A percentile compares a stretch with the other conserved stretches of the same genome.
These are phyloP conservation scores for Euspilapteryx auroguttella DNA, from an alignment of 2,888 invertebrate genomes.

Conservation along the genomic window DNA sequence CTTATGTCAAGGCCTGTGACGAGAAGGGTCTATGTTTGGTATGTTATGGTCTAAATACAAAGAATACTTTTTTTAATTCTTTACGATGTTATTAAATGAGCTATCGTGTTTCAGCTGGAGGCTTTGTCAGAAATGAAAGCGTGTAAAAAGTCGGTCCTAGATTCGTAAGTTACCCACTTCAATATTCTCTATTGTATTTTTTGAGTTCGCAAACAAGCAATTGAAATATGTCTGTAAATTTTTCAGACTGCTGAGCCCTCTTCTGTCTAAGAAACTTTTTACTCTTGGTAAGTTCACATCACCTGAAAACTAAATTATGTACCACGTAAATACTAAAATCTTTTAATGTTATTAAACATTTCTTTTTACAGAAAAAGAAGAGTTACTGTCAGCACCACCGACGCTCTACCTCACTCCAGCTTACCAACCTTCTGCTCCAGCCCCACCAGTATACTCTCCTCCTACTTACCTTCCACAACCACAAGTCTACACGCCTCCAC, in stretches of 20 bases:
- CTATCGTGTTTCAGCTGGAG: conserved; percentile 26
- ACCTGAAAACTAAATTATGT: too few species aligned
- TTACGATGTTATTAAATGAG: neutral
- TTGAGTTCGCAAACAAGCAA: too few species aligned
- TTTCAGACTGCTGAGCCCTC: too few species aligned
- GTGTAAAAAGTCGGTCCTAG: conserved; percentile 33
- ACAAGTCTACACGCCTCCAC: conserved; percentile 2
- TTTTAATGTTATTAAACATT: too few species aligned
- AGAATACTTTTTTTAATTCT: too few species aligned
- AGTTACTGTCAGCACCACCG: conserved; percentile 16
- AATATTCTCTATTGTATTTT: too few species aligned
- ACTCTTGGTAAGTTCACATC: too few species aligned
- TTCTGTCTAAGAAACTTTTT: too few species aligned
- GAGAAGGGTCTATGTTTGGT: conserved; percentile 44
- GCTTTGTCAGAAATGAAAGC: conserved; percentile 43
- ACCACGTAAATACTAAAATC: too few species aligned
- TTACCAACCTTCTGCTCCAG: conserved; percentile 17
- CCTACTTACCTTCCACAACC: conserved; percentile 4
- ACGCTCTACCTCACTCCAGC: conserved; percentile 37
- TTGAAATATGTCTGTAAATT: too few species aligned
- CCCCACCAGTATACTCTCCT: conserved; percentile 12
- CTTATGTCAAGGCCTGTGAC: conserved; percentile 23
- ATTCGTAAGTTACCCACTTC: conserved; percentile 29
- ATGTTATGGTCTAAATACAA: too few species aligned
- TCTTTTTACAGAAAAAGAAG: conserved; percentile 13